Evolutionary conservation across 2,113 vertebrate species (phyloP).

Genomic region (Periophthalmodon schlosseri): DNA sequence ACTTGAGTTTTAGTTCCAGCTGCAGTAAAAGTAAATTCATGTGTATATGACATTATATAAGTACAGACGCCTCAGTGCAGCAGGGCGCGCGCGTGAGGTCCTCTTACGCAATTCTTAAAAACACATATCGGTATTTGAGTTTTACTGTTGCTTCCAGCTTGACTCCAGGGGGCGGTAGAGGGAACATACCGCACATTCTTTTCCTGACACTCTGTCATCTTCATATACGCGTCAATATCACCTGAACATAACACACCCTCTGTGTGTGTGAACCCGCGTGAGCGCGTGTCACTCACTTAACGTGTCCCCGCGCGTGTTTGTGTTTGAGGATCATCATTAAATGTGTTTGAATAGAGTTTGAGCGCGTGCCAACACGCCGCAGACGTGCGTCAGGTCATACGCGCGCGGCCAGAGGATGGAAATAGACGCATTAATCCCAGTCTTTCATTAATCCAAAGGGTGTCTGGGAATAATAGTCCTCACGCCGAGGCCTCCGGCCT

Average conservation of each 20-base stretch:
- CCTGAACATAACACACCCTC: background rate
- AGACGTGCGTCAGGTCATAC: background rate
- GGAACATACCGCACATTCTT: constrained; percentile 3
- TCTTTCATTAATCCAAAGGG: constrained; percentile 59
- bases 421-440: constrained; percentile 61
- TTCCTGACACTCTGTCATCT: background rate
- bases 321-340: background rate
- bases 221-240: background rate
- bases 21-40: too few species aligned
- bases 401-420: constrained; percentile 25
- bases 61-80: too few species aligned
- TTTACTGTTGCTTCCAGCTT: background rate
- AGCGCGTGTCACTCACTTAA: too few species aligned
- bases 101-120: background rate
- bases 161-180: constrained; percentile 3
- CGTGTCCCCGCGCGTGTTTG: too few species aligned
- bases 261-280: background rate
- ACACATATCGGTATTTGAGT: background rate
- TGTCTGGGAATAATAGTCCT: constrained; percentile 52
- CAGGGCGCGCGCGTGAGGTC: background rate
- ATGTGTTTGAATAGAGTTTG: background rate
- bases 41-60: too few species aligned
- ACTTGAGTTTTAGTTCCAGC: too few species aligned
- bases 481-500: constrained; percentile 33
- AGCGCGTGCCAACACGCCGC: constrained; percentile 16